These are phyloP conservation scores for Microcebus griseorufus DNA, from an alignment of 2,113 vertebrate species.

Conservation along the genomic window DNA sequence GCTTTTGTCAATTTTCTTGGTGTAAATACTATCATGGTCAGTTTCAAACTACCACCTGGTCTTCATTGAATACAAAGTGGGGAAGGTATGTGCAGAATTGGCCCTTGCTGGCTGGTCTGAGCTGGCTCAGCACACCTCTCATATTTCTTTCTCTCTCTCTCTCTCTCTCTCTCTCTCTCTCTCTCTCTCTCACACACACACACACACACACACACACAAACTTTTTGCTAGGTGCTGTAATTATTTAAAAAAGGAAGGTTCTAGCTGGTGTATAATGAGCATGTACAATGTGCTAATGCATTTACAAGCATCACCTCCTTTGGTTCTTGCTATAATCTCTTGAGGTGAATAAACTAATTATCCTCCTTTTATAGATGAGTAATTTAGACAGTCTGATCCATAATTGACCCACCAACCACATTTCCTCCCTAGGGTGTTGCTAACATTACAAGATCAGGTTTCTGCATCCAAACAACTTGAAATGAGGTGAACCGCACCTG, in stretches of 20 bases:
- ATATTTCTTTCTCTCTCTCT: no score
- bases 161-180: no score
- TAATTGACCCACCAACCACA: no score
- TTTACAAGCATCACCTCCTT: not conserved
- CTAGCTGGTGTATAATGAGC: not conserved
- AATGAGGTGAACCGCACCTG: not conserved
- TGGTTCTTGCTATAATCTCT: not conserved
- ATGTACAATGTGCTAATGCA: not conserved
- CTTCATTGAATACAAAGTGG: not conserved
- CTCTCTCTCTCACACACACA: no score
- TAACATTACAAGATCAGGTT: not conserved
- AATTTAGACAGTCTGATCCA: not conserved
- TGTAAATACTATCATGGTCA: not conserved
- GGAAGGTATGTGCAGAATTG: not conserved
- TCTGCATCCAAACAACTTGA: not conserved
- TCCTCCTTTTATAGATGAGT: not conserved
- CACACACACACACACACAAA: not conserved
- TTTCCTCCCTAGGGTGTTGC: not conserved
- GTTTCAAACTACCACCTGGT: not conserved
- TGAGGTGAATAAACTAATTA: not conserved
- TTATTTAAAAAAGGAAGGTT: not conserved
- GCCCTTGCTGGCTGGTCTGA: not conserved
- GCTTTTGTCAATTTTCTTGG: not conserved
- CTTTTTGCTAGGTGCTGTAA: not conserved
- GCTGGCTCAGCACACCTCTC: not conserved